Conservation (phyloP, 2,888 invertebrate genomes). For the Morpho deidamia region DNA sequence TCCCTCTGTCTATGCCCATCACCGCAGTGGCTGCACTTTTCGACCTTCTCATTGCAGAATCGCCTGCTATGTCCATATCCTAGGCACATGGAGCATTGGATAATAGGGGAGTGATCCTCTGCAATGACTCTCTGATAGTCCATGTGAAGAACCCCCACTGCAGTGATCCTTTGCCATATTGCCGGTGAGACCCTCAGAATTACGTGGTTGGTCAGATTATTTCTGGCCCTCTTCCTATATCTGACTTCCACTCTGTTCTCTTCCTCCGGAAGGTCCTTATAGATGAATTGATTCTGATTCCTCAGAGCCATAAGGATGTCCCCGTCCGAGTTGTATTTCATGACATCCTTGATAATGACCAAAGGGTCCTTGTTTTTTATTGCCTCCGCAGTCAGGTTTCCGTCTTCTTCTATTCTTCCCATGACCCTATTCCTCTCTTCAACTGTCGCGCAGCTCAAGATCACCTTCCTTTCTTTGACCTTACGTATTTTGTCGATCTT, state of each 20-base stretch:
- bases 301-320: slow-evolving; percentile 15
- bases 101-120: background rate
- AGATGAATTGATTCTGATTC: background rate
- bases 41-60: background rate
- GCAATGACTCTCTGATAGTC: too few species aligned
- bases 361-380: slow-evolving; percentile 15
- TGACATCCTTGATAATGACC: slow-evolving; percentile 8
- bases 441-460: background rate
- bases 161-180: too few species aligned
- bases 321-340: background rate
- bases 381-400: background rate
- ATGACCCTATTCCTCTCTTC: background rate
- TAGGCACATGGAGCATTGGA: background rate
- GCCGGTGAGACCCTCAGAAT: too few species aligned
- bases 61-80: too few species aligned
- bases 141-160: too few species aligned
- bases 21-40: slow-evolving; percentile 14
- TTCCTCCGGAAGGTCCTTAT: background rate
- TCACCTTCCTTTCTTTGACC: background rate
- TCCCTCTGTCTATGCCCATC: slow-evolving; percentile 1
- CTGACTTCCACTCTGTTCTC: too few species aligned
- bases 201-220: too few species aligned
- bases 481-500: slow-evolving; percentile 8
- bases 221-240: too few species aligned
- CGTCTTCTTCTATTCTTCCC: background rate